Evolutionary conservation across 2,888 invertebrate species (phyloP).

Genomic region (Rhorus exstirpatorius): DNA sequence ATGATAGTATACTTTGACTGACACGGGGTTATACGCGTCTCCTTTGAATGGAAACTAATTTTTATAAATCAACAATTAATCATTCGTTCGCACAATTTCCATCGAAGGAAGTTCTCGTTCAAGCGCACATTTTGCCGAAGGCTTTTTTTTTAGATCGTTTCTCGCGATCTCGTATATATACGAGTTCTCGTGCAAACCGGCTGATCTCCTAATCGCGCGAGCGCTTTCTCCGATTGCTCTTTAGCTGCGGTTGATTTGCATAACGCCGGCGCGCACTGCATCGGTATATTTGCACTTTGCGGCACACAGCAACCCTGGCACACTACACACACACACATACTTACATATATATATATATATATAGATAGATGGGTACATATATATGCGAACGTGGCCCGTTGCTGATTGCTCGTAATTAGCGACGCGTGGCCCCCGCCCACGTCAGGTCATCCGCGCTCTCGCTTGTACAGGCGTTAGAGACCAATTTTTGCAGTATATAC

Average conservation of each 20-base stretch:
- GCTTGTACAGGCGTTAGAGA: conserved; percentile 62
- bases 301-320: conserved; percentile 31
- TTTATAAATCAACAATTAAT: conserved; percentile 4
- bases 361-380: neutral
- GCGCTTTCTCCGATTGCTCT: conserved; percentile 79
- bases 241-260: conserved; percentile 81
- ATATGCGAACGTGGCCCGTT: conserved; percentile 59
- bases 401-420: conserved; percentile 85
- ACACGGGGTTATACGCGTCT: neutral
- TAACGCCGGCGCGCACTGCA: conserved; percentile 74
- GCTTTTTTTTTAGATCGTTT: conserved; percentile 19
- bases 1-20: neutral
- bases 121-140: conserved; percentile 13
- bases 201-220: conserved; percentile 78
- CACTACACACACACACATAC: conserved; percentile 1
- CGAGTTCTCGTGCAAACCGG: conserved; percentile 70
- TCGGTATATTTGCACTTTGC: conserved; percentile 40
- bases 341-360: neutral
- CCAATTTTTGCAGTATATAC: conserved; percentile 30
- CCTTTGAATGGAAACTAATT: neutral
- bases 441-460: conserved; percentile 77
- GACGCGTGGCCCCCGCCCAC: conserved; percentile 84
- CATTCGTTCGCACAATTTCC: conserved; percentile 11
- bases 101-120: conserved; percentile 20
- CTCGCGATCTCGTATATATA: conserved; percentile 23